Conservation (phyloP, 2,888 invertebrate genomes). For the Lasioglossum calceatum region DNA sequence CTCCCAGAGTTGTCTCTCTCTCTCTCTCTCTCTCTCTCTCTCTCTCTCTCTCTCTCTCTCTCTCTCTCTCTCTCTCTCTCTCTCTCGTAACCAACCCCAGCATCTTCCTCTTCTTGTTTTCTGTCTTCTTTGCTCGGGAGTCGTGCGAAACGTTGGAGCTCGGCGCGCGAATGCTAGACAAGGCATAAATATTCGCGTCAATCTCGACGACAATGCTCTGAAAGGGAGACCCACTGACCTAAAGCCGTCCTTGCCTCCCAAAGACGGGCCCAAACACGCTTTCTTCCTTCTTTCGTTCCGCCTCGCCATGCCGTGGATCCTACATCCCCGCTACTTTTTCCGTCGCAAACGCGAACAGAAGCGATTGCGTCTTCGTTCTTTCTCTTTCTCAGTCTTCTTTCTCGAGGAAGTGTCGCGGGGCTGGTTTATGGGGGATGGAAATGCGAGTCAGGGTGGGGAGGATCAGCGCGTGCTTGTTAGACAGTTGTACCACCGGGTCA, state of each 20-base stretch:
- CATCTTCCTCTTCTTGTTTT: not conserved
- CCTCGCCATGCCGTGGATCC: not conserved
- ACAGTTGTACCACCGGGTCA: constrained; percentile 18
- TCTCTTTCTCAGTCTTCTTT: not conserved
- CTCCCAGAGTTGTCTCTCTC: not conserved
- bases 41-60: not conserved
- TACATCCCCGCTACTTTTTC: not conserved
- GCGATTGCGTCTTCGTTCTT: constrained; percentile 30
- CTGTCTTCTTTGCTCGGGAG: not conserved
- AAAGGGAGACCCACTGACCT: constrained; percentile 75
- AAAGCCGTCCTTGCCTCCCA: constrained; percentile 67
- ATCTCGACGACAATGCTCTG: constrained; percentile 54
- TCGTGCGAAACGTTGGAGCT: constrained; percentile 29
- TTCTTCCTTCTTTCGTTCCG: constrained; percentile 1
- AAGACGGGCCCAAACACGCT: constrained; percentile 3
- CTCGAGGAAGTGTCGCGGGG: not conserved
- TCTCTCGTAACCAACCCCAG: not conserved
- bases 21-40: not conserved
- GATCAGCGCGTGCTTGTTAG: constrained; percentile 34
- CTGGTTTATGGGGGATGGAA: constrained; percentile 15
- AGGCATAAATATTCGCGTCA: constrained; percentile 74
- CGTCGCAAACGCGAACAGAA: constrained; percentile 36
- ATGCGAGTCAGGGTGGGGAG: constrained; percentile 16
- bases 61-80: not conserved
- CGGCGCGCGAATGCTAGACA: constrained; percentile 15